phyloP scores from a whole-genome alignment of 1,140 invertebrate species.

The Geopemphigus sp. region DNA sequence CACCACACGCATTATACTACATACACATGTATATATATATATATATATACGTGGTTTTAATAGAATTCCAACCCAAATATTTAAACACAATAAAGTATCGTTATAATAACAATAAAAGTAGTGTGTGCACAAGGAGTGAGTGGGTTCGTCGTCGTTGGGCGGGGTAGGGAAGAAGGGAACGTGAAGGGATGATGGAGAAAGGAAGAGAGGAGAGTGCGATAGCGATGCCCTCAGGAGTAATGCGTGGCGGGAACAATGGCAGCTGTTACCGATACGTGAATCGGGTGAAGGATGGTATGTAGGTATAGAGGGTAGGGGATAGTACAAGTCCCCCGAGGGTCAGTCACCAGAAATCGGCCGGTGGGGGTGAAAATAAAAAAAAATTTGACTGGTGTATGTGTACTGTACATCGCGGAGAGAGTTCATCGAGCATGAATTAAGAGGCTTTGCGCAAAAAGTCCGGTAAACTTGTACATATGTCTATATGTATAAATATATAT shows the following conservation, averaged over 20 bases:
- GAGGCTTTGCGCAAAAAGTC: slow-evolving; percentile 49
- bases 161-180: not conserved
- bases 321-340: slow-evolving; percentile 38
- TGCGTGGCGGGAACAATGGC: slow-evolving; percentile 46
- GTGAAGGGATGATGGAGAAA: not conserved
- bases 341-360: slow-evolving; percentile 33
- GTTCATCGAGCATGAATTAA: slow-evolving; percentile 47
- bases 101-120: slow-evolving; percentile 48
- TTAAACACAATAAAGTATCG: slow-evolving; percentile 49
- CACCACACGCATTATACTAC: not conserved
- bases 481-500: no score
- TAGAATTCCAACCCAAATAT: slow-evolving; percentile 49
- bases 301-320: no score
- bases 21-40: not conserved
- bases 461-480: slow-evolving; percentile 16
- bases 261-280: slow-evolving; percentile 37
- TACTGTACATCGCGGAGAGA: not conserved
- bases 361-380: not conserved
- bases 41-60: slow-evolving; percentile 37
- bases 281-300: not conserved
- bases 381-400: slow-evolving; percentile 32
- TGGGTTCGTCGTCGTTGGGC: not conserved
- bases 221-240: slow-evolving; percentile 39
- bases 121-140: not conserved
- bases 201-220: not conserved